Evolutionary conservation across 2,113 vertebrate species (phyloP), one percentile per base, ranked within the genome.

Genomic region (Circaetus gallicus): DNA sequence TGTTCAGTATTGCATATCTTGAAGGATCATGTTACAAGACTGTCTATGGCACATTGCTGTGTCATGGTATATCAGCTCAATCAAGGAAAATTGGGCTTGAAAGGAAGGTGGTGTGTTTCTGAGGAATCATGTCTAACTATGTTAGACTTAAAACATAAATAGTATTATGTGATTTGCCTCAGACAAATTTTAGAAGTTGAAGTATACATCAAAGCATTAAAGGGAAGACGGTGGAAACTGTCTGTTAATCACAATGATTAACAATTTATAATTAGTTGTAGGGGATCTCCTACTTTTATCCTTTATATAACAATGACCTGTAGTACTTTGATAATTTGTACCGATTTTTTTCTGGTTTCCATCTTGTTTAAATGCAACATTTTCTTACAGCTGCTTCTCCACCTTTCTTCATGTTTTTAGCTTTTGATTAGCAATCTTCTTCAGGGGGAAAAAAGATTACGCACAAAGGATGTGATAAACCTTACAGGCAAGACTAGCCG

Each of bases 111-210:
- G 11, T 58, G n/a, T 70, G 45, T 70, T 85, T 66, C 47, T 71
- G 61, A 71, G 49, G 47, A 36, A 14, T 42, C 2, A 0, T 40
- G 36, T 49, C 25, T 24, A 63, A 8, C 18, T 73, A 1, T 0
- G 0, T 70, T 78, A 56, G 21, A 25, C 28, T 77, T 65, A 28
- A 78, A 36, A 36, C 36, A 36, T 36, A 36, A 36, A 36, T 36
- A 36, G 36, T 36, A 36, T 36, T 36, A 36, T 36, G 36, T 36
- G 36, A 36, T 36, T 45, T 82, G 38, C 66, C n/a, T 84, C 32
- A 59, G 53, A 16, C 20, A 29, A 43, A 58, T 61, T 86, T 71
- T 56, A 56, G 40, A 66, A 66, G 29, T 49, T 86, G 32, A 79
- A 47, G 3, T 47, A 29, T 32, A 19, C 32, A 32, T 74, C 82